Evolutionary conservation across 92 coral and sea anemone genomes (phyloP), one percentile per base, ranked within the genome.

Genomic region (Heliopora coerulea): DNA sequence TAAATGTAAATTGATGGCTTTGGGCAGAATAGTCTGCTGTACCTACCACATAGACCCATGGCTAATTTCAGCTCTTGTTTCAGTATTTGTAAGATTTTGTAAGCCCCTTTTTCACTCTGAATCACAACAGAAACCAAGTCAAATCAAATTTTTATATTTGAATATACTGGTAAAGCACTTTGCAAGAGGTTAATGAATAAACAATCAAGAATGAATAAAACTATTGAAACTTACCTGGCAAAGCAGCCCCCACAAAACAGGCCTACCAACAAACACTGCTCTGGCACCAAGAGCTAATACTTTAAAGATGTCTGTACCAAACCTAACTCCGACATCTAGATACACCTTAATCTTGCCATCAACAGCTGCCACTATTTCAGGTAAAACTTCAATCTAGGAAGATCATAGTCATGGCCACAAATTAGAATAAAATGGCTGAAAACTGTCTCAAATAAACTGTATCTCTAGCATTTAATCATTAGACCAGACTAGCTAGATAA

Each of bases 261-360:
- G 83, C 31, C 83, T 68, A 12, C 83, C 83, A 59, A 79, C 48
- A 56, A 79, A 79, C 18, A 79, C 83, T 11, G 83, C 83, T 14
- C 68, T 70, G 15, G 83, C 83, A 24, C 83, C 83, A 56, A 79
- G 74, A 12, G 83, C 83, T 41, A 79, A 68, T 56, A 79, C 83
- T 44, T 79, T 79, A n/a, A 79, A 56, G 14, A 79, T 58, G 28
- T 79, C 83, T 7, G 83, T 59, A 8, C 83, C 83, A 59, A 25
- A 57, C 28, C 83, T 68, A 23, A 79, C 63, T 29, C 83, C 83
- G 23, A 78, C 79, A 58, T 79, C 83, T 2, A 79, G 0, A 60
- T 79, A 79, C 15, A 79, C 83, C 34, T 79, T 79, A 48, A 62
- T 29, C 37, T 60, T 59, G 19, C 49, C 58, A 34, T 49, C 48